phyloP scores from a whole-genome alignment of 2,797 vertebrate genomes.

The Saxicola maurus region DNA sequence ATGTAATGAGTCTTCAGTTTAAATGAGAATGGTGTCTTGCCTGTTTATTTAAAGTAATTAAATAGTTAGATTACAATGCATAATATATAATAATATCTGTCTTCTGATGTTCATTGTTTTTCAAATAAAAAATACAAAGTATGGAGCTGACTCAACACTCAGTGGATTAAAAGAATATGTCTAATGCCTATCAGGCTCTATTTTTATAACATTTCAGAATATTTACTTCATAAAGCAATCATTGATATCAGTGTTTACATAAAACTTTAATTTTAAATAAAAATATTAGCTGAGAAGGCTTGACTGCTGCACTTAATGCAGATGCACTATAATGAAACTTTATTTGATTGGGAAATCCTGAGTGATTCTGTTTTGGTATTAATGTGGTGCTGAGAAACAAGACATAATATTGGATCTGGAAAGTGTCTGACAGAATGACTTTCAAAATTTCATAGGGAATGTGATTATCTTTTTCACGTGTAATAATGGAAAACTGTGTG shows the following conservation, averaged over 20 bases:
- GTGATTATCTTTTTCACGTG: not conserved
- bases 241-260: not conserved
- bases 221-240: not conserved
- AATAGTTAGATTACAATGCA: not conserved
- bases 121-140: not conserved
- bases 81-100: not conserved
- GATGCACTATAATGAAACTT: not conserved
- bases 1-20: not conserved
- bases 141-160: not conserved
- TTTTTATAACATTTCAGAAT: not conserved
- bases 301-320: not conserved
- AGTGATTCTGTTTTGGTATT: not conserved
- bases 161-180: not conserved
- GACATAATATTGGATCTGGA: not conserved
- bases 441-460: not conserved
- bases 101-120: not conserved
- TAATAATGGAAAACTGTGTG: not conserved
- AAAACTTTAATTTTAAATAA: not conserved
- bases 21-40: not conserved
- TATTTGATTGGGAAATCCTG: not conserved
- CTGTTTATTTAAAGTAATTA: not conserved
- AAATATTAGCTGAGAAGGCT: not conserved
- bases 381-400: not conserved
- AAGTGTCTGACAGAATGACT: not conserved
- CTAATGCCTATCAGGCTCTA: not conserved